These are phyloP conservation scores for Hyposmocoma kahamanoa DNA, from an alignment of 1,140 invertebrate species.

Conservation along the genomic window DNA sequence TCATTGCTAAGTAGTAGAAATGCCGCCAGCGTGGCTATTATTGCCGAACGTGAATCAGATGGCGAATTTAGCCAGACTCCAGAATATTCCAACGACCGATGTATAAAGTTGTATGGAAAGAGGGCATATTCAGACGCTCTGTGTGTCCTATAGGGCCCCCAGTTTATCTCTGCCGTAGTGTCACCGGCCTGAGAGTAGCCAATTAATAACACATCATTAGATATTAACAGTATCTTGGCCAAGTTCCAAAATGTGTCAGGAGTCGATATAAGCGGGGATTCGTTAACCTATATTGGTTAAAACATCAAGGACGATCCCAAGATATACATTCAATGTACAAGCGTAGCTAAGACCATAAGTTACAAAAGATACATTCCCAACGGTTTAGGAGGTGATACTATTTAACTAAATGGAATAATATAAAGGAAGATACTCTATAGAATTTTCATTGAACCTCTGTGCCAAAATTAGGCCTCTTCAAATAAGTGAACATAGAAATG, in stretches of 20 bases:
- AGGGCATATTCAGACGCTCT: background rate
- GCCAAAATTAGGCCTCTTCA: background rate
- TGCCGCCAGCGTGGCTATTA: conserved; percentile 31
- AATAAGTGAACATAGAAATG: background rate
- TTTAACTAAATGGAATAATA: no score
- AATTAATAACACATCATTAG: conserved; percentile 56
- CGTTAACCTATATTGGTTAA: conserved; percentile 50
- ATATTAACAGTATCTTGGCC: conserved; percentile 33
- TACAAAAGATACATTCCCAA: no score
- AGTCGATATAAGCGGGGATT: conserved; percentile 25
- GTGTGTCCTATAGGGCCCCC: background rate
- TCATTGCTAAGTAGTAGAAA: conserved; percentile 10
- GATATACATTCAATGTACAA: no score
- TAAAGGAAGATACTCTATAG: no score
- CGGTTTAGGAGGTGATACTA: no score
- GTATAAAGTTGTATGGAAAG: no score
- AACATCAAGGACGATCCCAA: conserved; percentile 20
- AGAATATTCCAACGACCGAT: conserved; percentile 22
- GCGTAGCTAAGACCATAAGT: no score
- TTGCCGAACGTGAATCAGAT: conserved; percentile 41
- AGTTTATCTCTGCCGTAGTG: background rate
- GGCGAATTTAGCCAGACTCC: conserved; percentile 24
- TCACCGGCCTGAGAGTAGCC: conserved; percentile 6
- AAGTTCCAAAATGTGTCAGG: conserved; percentile 29
- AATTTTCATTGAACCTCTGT: no score